phyloP scores from a whole-genome alignment of 2,113 vertebrate genomes.

The Empidonax traillii region DNA sequence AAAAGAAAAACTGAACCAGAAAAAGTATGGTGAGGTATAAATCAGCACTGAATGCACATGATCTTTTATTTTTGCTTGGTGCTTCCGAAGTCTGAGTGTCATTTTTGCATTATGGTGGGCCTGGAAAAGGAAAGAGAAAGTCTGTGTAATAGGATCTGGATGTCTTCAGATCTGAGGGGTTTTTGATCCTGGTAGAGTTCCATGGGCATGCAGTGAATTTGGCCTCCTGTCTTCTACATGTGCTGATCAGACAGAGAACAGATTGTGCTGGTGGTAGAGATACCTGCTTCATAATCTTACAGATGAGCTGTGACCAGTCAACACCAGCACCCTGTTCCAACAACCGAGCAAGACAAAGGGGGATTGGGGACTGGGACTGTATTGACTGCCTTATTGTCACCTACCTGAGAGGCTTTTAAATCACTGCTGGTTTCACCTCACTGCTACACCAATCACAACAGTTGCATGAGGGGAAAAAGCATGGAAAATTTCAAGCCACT shows the following conservation, averaged over 20 bases:
- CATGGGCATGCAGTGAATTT: neutral
- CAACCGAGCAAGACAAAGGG: neutral
- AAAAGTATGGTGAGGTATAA: neutral
- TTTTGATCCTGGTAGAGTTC: conserved; percentile 13
- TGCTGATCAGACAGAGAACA: neutral
- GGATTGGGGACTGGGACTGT: neutral
- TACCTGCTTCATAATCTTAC: neutral
- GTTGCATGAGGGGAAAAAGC: neutral
- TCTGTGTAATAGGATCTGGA: neutral
- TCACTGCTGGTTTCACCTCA: neutral
- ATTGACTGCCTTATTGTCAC: neutral
- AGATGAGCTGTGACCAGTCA: neutral
- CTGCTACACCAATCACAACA: neutral
- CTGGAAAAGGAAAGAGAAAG: neutral
- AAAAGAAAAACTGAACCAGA: neutral
- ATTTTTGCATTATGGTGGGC: neutral
- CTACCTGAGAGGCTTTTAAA: neutral
- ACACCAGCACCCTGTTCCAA: neutral
- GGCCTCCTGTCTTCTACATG: neutral
- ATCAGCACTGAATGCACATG: neutral
- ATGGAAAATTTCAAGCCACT: neutral
- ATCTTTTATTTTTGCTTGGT: neutral
- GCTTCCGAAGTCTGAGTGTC: neutral
- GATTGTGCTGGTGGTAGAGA: neutral
- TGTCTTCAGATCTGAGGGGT: neutral